Percentiles rank a stretch among this genome's conserved stretches.
Evolutionary conservation across 1,140 invertebrate species (phyloP).

Genomic region (Streblospio benedicti): DNA sequence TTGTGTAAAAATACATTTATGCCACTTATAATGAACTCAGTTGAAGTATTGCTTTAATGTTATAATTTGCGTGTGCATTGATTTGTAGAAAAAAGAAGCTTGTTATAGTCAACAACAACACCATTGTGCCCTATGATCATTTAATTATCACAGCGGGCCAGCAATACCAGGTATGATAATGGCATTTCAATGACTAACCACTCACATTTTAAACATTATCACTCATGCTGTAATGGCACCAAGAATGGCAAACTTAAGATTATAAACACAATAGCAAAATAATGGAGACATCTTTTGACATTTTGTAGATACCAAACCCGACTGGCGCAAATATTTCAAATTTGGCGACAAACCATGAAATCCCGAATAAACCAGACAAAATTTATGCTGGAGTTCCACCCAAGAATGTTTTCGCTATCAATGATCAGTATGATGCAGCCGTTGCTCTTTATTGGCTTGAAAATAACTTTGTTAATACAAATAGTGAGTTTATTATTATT

Average conservation of each 20-base stretch:
- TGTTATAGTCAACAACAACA: slow-evolving; percentile 34
- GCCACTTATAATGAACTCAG: too few species aligned
- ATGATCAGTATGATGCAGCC: slow-evolving; percentile 42
- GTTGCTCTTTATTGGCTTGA: slow-evolving; percentile 38
- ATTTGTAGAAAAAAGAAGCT: slow-evolving; percentile 36
- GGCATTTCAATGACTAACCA: too few species aligned
- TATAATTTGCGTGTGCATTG: too few species aligned
- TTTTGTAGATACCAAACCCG: slow-evolving; percentile 32
- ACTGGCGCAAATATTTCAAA: slow-evolving; percentile 27
- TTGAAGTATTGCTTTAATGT: too few species aligned
- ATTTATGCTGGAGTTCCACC: slow-evolving; percentile 28
- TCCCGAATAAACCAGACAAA: slow-evolving; percentile 27
- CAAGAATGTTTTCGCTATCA: slow-evolving; percentile 41
- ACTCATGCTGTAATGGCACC: too few species aligned
- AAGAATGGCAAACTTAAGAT: too few species aligned
- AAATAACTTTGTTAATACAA: slow-evolving; percentile 26
- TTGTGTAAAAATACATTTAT: too few species aligned
- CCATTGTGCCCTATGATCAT: slow-evolving; percentile 44
- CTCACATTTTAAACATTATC: too few species aligned
- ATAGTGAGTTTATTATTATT: slow-evolving; percentile 24
- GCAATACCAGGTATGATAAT: slow-evolving; percentile 45
- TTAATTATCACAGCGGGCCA: slow-evolving; percentile 40
- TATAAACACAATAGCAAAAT: too few species aligned
- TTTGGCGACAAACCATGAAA: slow-evolving; percentile 24
- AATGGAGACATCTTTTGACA: too few species aligned